Evolutionary conservation across 92 coral and sea anemone species (phyloP), one percentile per base, ranked within the genome.

Genomic region (Virgularia gustaviana): DNA sequence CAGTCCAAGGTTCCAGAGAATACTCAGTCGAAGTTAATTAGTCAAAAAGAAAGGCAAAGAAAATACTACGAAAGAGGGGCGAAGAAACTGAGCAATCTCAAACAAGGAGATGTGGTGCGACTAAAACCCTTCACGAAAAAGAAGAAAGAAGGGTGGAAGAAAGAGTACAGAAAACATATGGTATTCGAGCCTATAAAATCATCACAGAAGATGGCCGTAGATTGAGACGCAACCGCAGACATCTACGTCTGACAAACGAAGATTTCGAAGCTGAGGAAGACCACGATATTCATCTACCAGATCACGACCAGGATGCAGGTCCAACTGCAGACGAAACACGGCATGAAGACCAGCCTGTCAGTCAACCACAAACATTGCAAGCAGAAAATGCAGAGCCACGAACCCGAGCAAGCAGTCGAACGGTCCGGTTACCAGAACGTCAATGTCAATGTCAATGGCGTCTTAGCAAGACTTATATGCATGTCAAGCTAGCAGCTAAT

Each of bases 51-150:
- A 9, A 45, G 35, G n/a, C 80, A 75, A 36, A 19, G 44, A 19
- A 33, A 35, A 37, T 75, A 75, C 61, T 62, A 28, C 72, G 44
- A 72, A 34, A 11, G 31, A 27, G 72, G 72, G 4, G 71, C 72
- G 31, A 22, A 62, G 20, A 27, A 34, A 33, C 72, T 75, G 3
- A 31, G 30, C 22, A 49, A 44, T 19, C 80, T 75, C 22, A 63
- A 43, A n/a, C 24, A 11, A 18, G 61, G 72, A 42, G 72, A 75
- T 30, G 71, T 75, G 33, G 80, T 75, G 71, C 12, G 73, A 42
- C 60, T 60, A 19, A 45, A 60, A 63, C 80, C 61, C 18, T 25
- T 62, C 3, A 28, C 65, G 1, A 22, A 36, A n/a, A 61, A 36
- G 36, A 61, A 55, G 53, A 42, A 61, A 43, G 35, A 33, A 60